These are phyloP conservation scores for Haliclystus octoradiatus DNA, from an alignment of 30 jellyfish, hydroid and myxozoan genomes.

Conservation along the genomic window DNA sequence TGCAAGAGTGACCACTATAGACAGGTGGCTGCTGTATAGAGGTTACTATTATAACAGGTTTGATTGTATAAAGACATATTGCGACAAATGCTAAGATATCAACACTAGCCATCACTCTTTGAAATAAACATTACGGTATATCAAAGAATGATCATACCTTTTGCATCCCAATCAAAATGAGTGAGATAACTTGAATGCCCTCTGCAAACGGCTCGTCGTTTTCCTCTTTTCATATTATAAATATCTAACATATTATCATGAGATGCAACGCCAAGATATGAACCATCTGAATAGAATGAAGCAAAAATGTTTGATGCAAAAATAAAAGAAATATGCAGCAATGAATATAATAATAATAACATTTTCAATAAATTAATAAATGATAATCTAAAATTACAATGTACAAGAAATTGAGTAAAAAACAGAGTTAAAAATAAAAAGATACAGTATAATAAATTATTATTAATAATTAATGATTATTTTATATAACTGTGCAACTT, in stretches of 20 bases:
- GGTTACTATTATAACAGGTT: no score
- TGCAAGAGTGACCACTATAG: no score
- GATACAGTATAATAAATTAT: no score
- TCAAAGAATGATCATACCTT: conserved; percentile 35
- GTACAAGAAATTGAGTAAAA: not conserved
- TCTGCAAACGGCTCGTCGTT: conserved; percentile 50
- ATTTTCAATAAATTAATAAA: not conserved
- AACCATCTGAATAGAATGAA: conserved; percentile 50
- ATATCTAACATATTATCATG: conserved; percentile 88
- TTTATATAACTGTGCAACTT: no score
- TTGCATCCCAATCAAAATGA: conserved; percentile 83
- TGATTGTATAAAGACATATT: no score
- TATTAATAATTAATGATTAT: no score
- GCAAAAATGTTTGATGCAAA: not conserved
- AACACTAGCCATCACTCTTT: no score
- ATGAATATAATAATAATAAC: not conserved
- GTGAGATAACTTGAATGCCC: conserved; percentile 92
- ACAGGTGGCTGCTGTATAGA: no score
- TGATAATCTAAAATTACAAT: not conserved
- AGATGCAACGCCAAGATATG: conserved; percentile 88
- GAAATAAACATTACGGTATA: no score
- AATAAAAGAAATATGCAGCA: not conserved
- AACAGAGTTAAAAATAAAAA: no score
- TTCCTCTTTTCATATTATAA: conserved; percentile 75
- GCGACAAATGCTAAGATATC: no score